These are phyloP conservation scores for Menidia menidia DNA, from an alignment of 2,797 vertebrate species.

Conservation along the genomic window DNA sequence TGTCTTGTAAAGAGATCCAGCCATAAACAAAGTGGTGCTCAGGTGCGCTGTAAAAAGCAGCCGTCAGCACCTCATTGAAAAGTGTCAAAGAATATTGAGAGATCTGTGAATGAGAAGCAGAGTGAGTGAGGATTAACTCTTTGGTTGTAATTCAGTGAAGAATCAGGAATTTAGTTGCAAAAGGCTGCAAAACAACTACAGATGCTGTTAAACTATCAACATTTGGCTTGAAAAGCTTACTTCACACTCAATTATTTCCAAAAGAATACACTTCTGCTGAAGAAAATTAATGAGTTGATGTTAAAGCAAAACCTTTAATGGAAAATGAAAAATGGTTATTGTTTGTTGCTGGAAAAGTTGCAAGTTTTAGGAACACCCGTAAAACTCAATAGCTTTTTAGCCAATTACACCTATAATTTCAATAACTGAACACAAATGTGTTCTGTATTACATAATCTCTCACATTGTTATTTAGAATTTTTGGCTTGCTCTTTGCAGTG, in stretches of 20 bases:
- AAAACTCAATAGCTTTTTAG: no score
- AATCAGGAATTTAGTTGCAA: constrained; percentile 21
- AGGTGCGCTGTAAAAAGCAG: constrained; percentile 59
- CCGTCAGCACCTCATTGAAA: constrained; percentile 49
- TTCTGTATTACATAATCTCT: no score
- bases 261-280: constrained; percentile 7
- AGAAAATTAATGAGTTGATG: background rate
- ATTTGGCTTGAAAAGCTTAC: background rate
- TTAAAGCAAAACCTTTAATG: background rate
- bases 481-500: no score
- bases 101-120: constrained; percentile 36
- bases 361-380: no score
- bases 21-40: constrained; percentile 18
- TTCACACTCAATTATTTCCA: background rate
- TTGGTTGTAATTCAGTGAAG: constrained; percentile 30
- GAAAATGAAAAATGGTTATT: no score
- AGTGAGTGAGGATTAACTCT: constrained; percentile 23
- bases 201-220: constrained; percentile 18
- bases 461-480: no score
- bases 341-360: no score
- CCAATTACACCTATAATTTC: no score
- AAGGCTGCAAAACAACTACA: constrained; percentile 17
- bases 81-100: constrained; percentile 33
- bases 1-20: constrained; percentile 8
- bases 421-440: no score